Conservation (phyloP, 2,797 vertebrate genomes). For the Takifugu ocellatus region DNA sequence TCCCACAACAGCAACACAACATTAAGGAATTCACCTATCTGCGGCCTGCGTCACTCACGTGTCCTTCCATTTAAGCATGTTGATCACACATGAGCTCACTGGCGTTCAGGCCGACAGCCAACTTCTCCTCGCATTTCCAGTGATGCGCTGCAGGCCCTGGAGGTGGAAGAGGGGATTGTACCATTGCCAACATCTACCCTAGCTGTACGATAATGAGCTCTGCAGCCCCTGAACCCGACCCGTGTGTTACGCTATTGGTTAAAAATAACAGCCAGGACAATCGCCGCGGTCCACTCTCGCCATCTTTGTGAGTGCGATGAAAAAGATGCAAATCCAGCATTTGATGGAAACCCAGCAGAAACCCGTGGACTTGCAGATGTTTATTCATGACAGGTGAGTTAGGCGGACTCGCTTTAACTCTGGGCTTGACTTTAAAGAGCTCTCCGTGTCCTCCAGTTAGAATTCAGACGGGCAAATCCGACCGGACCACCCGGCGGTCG, state of each 20-base stretch:
- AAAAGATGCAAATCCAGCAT: slow-evolving; percentile 42
- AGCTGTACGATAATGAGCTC: slow-evolving; percentile 59
- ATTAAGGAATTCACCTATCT: too few species aligned
- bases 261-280: slow-evolving; percentile 49
- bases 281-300: slow-evolving; percentile 27
- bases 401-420: slow-evolving; percentile 31
- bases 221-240: slow-evolving; percentile 45
- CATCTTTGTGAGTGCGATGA: slow-evolving; percentile 27
- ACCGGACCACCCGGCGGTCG: slow-evolving; percentile 25
- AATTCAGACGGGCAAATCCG: slow-evolving; percentile 16
- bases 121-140: slow-evolving; percentile 52
- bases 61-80: not conserved
- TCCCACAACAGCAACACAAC: too few species aligned
- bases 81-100: slow-evolving; percentile 32
- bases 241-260: slow-evolving; percentile 41
- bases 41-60: too few species aligned
- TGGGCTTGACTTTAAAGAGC: slow-evolving; percentile 30
- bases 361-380: slow-evolving; percentile 29
- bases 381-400: slow-evolving; percentile 63
- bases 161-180: slow-evolving; percentile 45
- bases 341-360: slow-evolving; percentile 17
- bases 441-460: slow-evolving; percentile 34
- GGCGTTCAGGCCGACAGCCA: slow-evolving; percentile 40
- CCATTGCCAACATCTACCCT: slow-evolving; percentile 54
- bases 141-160: slow-evolving; percentile 48